Base-by-base conservation (phyloP, 2,797 vertebrate genomes). In the Falco cherrug region DNA sequence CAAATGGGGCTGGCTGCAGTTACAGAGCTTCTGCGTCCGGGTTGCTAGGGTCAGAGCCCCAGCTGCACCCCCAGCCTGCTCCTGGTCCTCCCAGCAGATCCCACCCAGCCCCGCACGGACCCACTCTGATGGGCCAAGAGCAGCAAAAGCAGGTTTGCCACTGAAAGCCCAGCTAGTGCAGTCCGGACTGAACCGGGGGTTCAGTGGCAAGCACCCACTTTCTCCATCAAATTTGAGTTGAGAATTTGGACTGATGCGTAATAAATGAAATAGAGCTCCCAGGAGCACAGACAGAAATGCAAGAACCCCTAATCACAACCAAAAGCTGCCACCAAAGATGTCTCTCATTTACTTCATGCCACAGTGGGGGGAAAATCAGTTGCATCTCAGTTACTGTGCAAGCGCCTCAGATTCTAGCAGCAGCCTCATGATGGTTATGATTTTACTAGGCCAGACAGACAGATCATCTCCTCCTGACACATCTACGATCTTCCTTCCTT, bases 1-100 rank as follows among this genome's bases (percentile, higher is more conserved):
- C 67, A 16, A 35, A 4, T 4, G 1, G 0, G 8, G 22, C 50
- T 69, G 77, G 59, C 63, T 83, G 68, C 33, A 11, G 2, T 59
- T 29, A 13, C 14, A 16, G 26, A 70, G 61, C 54, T 19, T 50
- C 79, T 28, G 33, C 0, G 0, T 25, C 45, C 65, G 35, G 0
- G 5, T 8, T 0, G 0, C n/a, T 4, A 56, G 45, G 31, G 33
- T 51, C 48, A 11, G 37, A 64, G 73, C 67, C 45, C 24, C 75
- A 51, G 53, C 84, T 67, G 67, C 51, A 39, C 39, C 16, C 35
- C n/a, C 60, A 5, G 9, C 60, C 50, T 60, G 64, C n/a, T n/a
- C 25, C 64, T 9, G n/a, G 57, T 22, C 17, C 4, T 22, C 6
- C 22, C 15, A 41, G 20, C 31, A 13, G 45, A 10, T 35, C 22